phyloP scores from a whole-genome alignment of 2,113 vertebrate species.

The Oriolus oriolus region DNA sequence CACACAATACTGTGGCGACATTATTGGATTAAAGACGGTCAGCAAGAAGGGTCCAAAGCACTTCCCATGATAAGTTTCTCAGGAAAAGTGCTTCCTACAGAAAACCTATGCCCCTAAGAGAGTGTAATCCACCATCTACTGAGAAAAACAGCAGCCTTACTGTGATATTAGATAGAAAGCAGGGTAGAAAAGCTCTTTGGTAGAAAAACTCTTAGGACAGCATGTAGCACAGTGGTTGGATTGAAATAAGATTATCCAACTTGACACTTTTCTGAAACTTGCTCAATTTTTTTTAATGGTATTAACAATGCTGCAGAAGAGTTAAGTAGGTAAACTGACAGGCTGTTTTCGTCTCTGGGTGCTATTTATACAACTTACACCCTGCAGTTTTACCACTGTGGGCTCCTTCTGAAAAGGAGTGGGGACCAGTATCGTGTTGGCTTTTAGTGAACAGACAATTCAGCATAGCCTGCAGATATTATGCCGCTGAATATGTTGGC shows the following conservation, averaged over 20 bases:
- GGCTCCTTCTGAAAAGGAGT: not conserved
- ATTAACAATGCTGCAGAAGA: not conserved
- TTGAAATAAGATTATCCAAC: not conserved
- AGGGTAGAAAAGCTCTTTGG: not conserved
- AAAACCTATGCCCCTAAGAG: not conserved
- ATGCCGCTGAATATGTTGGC: not conserved
- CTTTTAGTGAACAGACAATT: not conserved
- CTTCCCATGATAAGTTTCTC: conserved; percentile 6
- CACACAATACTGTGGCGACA: not conserved
- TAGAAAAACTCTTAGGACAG: not conserved
- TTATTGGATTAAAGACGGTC: conserved; percentile 21
- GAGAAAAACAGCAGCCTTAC: not conserved
- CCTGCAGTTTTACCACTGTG: not conserved
- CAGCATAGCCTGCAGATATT: not conserved
- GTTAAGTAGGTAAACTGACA: not conserved
- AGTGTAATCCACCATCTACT: not conserved
- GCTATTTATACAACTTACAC: not conserved
- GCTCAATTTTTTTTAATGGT: not conserved
- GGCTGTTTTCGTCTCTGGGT: not conserved
- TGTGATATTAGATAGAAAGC: not conserved
- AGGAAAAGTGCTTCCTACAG: conserved; percentile 13
- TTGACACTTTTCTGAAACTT: not conserved
- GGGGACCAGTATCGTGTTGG: not conserved
- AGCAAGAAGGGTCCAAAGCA: conserved; percentile 12
- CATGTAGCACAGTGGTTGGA: not conserved